phyloP scores from a whole-genome alignment of 2,797 vertebrate genomes.

The Argyrosomus regius region DNA sequence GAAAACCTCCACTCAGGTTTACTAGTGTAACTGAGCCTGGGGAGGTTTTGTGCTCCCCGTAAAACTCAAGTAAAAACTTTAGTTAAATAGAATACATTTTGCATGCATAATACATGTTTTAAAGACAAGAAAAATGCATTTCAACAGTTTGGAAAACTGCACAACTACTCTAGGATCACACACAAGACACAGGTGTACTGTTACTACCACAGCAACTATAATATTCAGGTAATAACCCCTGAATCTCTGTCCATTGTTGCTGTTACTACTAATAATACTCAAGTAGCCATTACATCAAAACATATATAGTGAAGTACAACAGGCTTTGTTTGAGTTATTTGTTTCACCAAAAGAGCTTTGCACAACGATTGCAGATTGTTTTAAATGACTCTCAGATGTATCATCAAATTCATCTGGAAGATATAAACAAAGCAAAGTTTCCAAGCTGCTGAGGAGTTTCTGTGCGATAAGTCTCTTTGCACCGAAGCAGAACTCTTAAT shows the following conservation, averaged over 20 bases:
- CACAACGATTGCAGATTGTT: slow-evolving; percentile 3
- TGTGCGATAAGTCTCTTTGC: not conserved
- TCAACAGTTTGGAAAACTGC: not conserved
- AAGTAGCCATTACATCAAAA: not conserved
- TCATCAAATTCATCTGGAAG: slow-evolving; percentile 32
- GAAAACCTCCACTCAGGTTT: slow-evolving; percentile 14
- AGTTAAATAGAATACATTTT: not conserved
- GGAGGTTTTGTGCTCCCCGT: not conserved
- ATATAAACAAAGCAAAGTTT: slow-evolving; percentile 16
- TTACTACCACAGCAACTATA: not conserved
- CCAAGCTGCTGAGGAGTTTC: not conserved
- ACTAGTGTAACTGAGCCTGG: not conserved
- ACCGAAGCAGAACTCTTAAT: slow-evolving; percentile 1
- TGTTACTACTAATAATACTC: not conserved
- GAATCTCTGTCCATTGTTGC: not conserved
- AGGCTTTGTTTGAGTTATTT: not conserved
- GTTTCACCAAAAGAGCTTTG: not conserved
- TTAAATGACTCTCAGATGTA: slow-evolving; percentile 19
- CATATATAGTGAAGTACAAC: not conserved
- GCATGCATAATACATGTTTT: not conserved
- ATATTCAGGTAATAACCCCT: not conserved
- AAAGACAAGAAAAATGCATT: not conserved
- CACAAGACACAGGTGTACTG: not conserved
- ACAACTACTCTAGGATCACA: not conserved
- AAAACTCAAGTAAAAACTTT: not conserved